Percentiles rank a stretch among this genome's conserved stretches.
Evolutionary conservation across 2,888 invertebrate genomes (phyloP).

Genomic region (Arge pagana): DNA sequence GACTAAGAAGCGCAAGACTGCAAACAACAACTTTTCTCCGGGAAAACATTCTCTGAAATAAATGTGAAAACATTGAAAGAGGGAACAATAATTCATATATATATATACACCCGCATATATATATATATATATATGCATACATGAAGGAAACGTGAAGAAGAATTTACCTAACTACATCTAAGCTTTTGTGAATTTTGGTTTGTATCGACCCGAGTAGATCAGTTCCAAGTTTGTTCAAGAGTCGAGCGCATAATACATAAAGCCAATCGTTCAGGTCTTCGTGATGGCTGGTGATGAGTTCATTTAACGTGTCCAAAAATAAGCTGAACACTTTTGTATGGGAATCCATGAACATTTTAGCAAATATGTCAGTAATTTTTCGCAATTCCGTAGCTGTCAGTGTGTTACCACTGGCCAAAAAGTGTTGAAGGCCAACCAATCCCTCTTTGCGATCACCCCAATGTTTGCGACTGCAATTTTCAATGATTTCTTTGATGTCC

Average conservation of each 20-base stretch:
- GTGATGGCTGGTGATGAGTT: constrained; percentile 84
- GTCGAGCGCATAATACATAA: constrained; percentile 84
- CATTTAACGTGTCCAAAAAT: constrained; percentile 91
- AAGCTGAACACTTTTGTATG: constrained; percentile 92
- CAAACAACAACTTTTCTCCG: constrained; percentile 65
- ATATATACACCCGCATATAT: no score
- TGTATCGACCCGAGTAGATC: constrained; percentile 92
- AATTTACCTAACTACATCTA: constrained; percentile 74
- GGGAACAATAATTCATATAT: constrained; percentile 52
- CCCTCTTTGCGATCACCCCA: constrained; percentile 97
- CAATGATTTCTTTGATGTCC: constrained; percentile 85
- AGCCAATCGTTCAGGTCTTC: constrained; percentile 92
- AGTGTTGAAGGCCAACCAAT: constrained; percentile 76
- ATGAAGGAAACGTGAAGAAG: background rate
- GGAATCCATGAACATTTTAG: constrained; percentile 97
- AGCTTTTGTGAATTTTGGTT: constrained; percentile 84
- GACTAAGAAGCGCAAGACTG: constrained; percentile 75
- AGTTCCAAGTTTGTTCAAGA: constrained; percentile 86
- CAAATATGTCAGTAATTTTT: constrained; percentile 89
- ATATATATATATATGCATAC: constrained; percentile 11
- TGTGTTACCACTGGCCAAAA: constrained; percentile 71
- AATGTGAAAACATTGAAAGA: constrained; percentile 21
- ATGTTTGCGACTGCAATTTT: constrained; percentile 84
- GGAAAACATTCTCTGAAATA: constrained; percentile 64
- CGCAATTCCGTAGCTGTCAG: constrained; percentile 74